Evolutionary conservation across 2,113 vertebrate species (phyloP).

Genomic region (Clarias gariepinus): DNA sequence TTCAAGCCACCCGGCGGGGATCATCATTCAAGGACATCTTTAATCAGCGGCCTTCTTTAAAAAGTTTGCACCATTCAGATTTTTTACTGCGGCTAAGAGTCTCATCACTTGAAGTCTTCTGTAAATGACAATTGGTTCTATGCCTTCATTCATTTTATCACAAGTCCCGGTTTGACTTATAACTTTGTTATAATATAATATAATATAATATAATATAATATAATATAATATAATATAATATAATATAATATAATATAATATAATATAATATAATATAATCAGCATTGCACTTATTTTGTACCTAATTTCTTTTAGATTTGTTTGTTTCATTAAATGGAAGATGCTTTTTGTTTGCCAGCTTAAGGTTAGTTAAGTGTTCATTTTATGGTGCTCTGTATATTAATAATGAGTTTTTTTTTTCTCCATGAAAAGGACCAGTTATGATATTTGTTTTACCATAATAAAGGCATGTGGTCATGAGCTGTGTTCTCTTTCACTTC

Average conservation of each 20-base stretch:
- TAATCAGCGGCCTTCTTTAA: no score
- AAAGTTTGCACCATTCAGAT: no score
- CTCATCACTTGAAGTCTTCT: no score
- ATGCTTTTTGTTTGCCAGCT: neutral
- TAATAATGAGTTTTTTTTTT: neutral
- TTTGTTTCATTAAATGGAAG: neutral
- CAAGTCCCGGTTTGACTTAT: no score
- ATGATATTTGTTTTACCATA: neutral
- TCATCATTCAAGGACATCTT: no score
- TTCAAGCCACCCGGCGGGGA: no score
- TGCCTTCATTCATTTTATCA: no score
- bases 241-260: neutral
- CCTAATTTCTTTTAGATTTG: neutral
- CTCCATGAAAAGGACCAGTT: neutral
- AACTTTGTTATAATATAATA: neutral
- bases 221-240: neutral
- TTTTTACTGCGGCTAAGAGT: no score
- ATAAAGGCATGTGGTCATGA: constrained; percentile 21
- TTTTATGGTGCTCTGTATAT: constrained; percentile 11
- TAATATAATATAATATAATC: neutral
- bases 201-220: no score
- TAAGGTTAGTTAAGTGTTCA: neutral
- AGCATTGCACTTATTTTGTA: neutral
- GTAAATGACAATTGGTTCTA: no score
- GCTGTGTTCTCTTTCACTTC: constrained; percentile 10